Evolutionary conservation across 2,797 vertebrate species (phyloP), one percentile per base, ranked within the genome.

Genomic region (Urophycis tenuis): DNA sequence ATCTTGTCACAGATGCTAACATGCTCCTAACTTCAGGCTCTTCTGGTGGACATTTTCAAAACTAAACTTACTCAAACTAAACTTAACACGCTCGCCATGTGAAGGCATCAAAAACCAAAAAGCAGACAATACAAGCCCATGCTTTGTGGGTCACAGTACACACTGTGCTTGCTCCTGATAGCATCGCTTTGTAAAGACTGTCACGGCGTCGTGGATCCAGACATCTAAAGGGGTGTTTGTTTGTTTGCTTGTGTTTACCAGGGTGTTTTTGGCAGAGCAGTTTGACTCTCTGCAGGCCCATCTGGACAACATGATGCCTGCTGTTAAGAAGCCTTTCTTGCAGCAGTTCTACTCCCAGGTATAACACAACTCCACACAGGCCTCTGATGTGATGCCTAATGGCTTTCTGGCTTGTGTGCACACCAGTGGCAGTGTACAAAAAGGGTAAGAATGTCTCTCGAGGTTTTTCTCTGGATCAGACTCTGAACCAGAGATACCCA

Each of bases 301-400:
- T 90, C 93, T 99, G 77, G 98, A 99, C 90, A 92, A 94, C 0
- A 97, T 98, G 93, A 99, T 99, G 96, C 98, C 98, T 79, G 93
- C 95, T 80, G 96, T 95, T 79, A 99, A 99, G 92, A 99, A 98
- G 76, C 97, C 98, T 70, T 99, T 99, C 87, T 95, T 99, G 60
- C 97, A 99, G 76, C 97, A 99, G 90, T 99, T 99, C 88, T 99
- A 99, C 82, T 99, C 97, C 77, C 97, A 99, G 96, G 98, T 99
- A 87, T 69, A 69, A 25, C 25, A 67, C 60, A 12, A 9, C 9
- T 30, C 60, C 60, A 29, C 25, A 7, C 0, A n/a, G 7, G 9
- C 25, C 60, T 67, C 22, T 69, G n/a, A 35, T 29, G 30, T 81
- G 88, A 1, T 15, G 60, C 14, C 71, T 25, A n/a, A 35, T 25